Evolutionary conservation across 2,113 vertebrate genomes (phyloP), one percentile per base, ranked within the genome.

Genomic region (Ciconia maguari): DNA sequence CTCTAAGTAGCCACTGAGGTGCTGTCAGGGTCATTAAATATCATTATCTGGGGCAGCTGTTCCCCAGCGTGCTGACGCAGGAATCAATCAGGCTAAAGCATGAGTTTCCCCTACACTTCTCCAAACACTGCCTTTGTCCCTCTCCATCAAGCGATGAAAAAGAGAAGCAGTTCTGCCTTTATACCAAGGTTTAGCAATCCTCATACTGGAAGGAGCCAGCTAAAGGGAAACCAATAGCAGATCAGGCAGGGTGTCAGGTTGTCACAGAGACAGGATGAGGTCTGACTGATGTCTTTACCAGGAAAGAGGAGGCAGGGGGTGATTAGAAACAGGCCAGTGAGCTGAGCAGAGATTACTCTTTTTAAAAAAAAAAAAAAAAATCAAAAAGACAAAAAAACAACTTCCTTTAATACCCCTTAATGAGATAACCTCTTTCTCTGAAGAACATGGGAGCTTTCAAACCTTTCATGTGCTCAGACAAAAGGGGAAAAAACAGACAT

Each of bases 221-320:
- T 96, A 96, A 95, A 98, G 97, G 97, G 96, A 97, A 97, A 95
- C 92, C 97, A 98, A 44, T 77, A 86, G 97, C 77, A 58, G 91
- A 92, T 41, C 51, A 95, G 97, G 96, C 44, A 85, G 97, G 97
- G 51, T 68, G 76, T 97, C 96, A 96, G 82, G 74, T 69, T 97
- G 97, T 96, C 97, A 96, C 83, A 95, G 93, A 97, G 96, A 97
- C 62, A 93, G 94, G 94, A 97, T 96, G 96, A 94, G 92, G 66
- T 91, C 96, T 97, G 97, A 97, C 88, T 95, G 95, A 95, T 96
- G 76, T 60, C 92, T 93, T 83, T 57, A 54, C 29, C 62, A 48
- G 64, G 17, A 83, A 69, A 34, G 30, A 62, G 38, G 38, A 87
- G 55, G 62, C 70, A 60, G 36, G 12, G 42, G 12, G 42, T 32